Conservation (phyloP, 2,113 vertebrate genomes). For the Pogona vitticeps region DNA sequence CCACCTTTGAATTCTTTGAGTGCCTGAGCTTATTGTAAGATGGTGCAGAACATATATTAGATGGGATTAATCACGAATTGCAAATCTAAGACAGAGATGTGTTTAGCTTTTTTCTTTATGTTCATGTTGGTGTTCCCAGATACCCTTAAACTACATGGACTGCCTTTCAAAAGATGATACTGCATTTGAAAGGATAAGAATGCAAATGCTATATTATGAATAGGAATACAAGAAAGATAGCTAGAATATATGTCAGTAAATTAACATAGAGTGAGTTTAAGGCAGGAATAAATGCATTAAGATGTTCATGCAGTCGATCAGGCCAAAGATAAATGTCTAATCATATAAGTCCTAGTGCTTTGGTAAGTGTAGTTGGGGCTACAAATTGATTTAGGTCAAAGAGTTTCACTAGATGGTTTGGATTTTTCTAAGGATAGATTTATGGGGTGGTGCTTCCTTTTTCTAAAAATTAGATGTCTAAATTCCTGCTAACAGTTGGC, state of each 20-base stretch:
- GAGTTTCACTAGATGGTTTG: no score
- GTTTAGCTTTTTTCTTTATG: neutral
- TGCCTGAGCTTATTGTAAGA: neutral
- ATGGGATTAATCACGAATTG: neutral
- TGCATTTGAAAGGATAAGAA: neutral
- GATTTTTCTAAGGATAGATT: no score
- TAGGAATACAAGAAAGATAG: neutral
- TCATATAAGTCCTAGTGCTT: no score
- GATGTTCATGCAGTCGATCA: neutral
- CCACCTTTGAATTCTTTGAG: constrained; percentile 12
- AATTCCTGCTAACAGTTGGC: neutral
- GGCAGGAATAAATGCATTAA: neutral
- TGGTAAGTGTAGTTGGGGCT: no score
- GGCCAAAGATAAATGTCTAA: no score
- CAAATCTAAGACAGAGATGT: neutral
- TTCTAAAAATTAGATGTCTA: no score
- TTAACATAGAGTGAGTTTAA: neutral
- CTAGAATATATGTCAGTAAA: neutral
- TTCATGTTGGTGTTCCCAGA: neutral
- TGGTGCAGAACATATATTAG: neutral
- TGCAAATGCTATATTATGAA: neutral
- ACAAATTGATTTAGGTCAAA: no score
- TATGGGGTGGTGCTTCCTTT: no score
- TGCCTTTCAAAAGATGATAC: neutral
- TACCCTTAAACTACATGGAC: neutral